Evolutionary conservation across 2,888 invertebrate species (phyloP).

Genomic region (Pecten maximus): DNA sequence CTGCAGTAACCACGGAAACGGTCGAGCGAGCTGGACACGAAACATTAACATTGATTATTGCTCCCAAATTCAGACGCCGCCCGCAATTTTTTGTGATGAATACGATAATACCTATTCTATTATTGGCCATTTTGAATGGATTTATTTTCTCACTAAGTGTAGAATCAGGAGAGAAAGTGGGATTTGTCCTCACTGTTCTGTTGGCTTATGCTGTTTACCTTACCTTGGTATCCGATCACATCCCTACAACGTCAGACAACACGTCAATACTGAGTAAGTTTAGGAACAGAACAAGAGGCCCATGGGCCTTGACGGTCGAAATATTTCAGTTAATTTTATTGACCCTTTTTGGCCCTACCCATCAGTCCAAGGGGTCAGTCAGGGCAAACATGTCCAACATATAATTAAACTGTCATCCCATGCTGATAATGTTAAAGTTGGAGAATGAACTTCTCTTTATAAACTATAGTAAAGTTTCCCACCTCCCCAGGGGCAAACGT

Average conservation of each 20-base stretch:
- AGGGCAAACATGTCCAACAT: no score
- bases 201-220: neutral
- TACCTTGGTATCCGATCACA: neutral
- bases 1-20: neutral
- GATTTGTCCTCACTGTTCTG: neutral
- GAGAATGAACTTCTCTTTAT: no score
- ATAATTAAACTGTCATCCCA: no score
- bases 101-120: neutral
- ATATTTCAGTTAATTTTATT: no score
- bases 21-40: neutral
- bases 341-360: no score
- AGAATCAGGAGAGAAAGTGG: neutral
- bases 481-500: no score
- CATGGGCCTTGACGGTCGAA: no score
- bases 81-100: neutral
- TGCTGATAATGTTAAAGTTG: no score
- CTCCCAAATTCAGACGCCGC: neutral
- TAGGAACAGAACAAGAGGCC: no score
- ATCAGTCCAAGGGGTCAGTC: no score
- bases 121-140: neutral
- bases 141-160: neutral
- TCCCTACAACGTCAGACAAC: neutral
- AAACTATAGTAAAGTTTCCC: no score
- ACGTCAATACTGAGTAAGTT: neutral
- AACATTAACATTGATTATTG: neutral